phyloP scores from a whole-genome alignment of 2,888 invertebrate genomes.

The Tipula vernalis region DNA sequence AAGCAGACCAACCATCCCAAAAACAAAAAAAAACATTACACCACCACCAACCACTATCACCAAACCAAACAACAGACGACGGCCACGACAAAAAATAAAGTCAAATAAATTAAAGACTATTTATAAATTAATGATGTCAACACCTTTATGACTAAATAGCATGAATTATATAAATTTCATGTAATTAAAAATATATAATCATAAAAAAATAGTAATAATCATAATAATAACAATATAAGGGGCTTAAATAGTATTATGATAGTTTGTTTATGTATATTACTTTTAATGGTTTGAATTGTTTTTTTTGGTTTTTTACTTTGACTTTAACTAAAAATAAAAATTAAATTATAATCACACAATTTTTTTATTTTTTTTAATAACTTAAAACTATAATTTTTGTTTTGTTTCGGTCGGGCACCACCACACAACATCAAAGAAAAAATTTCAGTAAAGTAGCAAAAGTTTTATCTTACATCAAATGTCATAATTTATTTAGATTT shows the following conservation, averaged over 20 bases:
- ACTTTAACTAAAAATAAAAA: not conserved
- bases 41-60: not conserved
- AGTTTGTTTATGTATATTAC: not conserved
- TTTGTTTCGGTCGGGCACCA: not conserved
- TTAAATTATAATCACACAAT: not conserved
- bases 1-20: not conserved
- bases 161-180: conserved; percentile 8
- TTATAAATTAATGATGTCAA: conserved; percentile 8
- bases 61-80: not conserved
- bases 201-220: not conserved
- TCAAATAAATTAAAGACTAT: not conserved
- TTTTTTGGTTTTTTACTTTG: not conserved
- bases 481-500: not conserved
- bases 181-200: not conserved
- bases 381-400: not conserved
- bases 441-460: not conserved
- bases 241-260: conserved; percentile 4
- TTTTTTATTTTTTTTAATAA: not conserved
- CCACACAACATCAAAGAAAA: not conserved
- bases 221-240: not conserved
- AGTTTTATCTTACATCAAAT: not conserved
- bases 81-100: not conserved
- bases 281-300: not conserved
- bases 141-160: conserved; percentile 8
- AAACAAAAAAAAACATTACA: not conserved